Conservation (phyloP, 1,140 invertebrate species). For the Hyposmocoma kahamanoa region DNA sequence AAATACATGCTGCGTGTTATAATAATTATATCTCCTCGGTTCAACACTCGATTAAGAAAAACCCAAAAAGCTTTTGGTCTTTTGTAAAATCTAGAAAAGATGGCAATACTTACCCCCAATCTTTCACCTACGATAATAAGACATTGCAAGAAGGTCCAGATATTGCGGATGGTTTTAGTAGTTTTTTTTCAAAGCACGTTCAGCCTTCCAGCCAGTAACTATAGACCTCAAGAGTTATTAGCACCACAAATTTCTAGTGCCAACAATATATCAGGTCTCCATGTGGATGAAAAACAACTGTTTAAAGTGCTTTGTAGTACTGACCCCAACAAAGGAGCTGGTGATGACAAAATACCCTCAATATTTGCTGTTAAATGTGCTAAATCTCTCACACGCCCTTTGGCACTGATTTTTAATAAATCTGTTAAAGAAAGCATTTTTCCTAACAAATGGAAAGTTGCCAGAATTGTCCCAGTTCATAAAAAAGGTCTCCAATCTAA, state of each 20-base stretch:
- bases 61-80: neutral
- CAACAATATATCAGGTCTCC: no score
- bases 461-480: slow-evolving; percentile 5
- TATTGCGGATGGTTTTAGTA: no score
- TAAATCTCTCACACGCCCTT: neutral
- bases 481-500: neutral
- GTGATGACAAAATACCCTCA: slow-evolving; percentile 1
- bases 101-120: no score
- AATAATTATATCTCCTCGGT: neutral
- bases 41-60: neutral
- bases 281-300: no score
- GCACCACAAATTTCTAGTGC: no score
- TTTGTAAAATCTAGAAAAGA: neutral
- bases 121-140: no score
- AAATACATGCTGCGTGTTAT: neutral
- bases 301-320: neutral
- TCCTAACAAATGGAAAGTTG: slow-evolving; percentile 4
- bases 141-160: no score
- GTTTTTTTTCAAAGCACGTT: no score
- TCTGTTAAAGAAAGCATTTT: neutral
- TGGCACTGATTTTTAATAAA: slow-evolving; percentile 2
- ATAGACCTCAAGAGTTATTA: no score
- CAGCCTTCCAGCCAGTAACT: no score
- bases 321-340: neutral
- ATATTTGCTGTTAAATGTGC: neutral